Conservation (phyloP, 2,888 invertebrate genomes). For the Aphrophora alni region DNA sequence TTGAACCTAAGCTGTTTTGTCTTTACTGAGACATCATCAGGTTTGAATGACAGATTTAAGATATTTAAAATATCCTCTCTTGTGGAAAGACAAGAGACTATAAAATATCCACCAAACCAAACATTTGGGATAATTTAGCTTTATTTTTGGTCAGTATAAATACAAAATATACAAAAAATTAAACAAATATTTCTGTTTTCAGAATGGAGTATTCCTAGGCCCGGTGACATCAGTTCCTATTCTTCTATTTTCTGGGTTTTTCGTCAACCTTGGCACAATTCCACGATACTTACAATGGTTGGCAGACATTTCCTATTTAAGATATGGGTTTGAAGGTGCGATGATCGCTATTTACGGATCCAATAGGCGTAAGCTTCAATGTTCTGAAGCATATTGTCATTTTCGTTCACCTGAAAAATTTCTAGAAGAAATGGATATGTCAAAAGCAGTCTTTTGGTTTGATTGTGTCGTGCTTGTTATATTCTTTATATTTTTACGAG, state of each 20-base stretch:
- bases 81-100: too few species aligned
- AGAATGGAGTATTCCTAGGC: slow-evolving; percentile 73
- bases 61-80: too few species aligned
- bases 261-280: slow-evolving; percentile 90
- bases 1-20: too few species aligned
- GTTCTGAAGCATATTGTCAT: slow-evolving; percentile 68
- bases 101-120: too few species aligned
- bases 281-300: slow-evolving; percentile 89
- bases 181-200: slow-evolving; percentile 45
- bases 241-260: slow-evolving; percentile 92
- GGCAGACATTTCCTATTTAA: slow-evolving; percentile 87
- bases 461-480: slow-evolving; percentile 82
- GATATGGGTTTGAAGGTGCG: slow-evolving; percentile 92
- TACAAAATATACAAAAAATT: not conserved
- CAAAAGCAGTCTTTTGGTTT: slow-evolving; percentile 72
- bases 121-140: too few species aligned
- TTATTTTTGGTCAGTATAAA: too few species aligned
- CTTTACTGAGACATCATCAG: too few species aligned
- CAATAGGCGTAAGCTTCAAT: slow-evolving; percentile 80
- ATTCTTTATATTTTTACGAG: slow-evolving; percentile 79
- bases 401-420: slow-evolving; percentile 57
- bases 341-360: slow-evolving; percentile 92
- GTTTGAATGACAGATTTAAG: too few species aligned
- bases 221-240: slow-evolving; percentile 92
- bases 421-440: slow-evolving; percentile 85